Evolutionary conservation across 2,888 invertebrate genomes (phyloP).

Genomic region (Adelphocoris suturalis): DNA sequence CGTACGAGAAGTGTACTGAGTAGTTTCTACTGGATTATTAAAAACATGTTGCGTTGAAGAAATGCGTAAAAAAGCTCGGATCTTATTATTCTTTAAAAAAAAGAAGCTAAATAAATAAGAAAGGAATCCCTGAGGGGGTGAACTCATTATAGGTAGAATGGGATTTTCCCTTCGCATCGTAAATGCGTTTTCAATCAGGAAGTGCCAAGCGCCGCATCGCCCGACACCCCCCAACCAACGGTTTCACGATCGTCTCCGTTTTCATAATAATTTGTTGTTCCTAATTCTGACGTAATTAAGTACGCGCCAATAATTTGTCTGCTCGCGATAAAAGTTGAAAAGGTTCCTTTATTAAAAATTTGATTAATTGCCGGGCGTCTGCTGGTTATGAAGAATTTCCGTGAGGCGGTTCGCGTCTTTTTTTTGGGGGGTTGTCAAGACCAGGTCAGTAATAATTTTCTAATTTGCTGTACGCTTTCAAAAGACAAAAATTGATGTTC

Average conservation of each 20-base stretch:
- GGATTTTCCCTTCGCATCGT: background rate
- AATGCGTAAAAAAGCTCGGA: no score
- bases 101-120: background rate
- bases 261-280: constrained; percentile 23
- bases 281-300: constrained; percentile 33
- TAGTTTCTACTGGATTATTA: no score
- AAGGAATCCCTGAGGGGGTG: background rate
- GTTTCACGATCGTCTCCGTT: background rate
- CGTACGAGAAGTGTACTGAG: no score
- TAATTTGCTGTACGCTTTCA: background rate
- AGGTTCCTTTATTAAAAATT: constrained; percentile 49
- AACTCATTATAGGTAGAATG: background rate
- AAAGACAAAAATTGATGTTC: no score
- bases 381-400: constrained; percentile 19
- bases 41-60: no score
- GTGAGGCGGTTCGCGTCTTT: background rate
- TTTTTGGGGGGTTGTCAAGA: background rate
- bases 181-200: constrained; percentile 52
- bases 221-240: background rate
- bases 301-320: constrained; percentile 40
- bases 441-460: background rate
- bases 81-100: background rate
- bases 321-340: constrained; percentile 28
- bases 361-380: constrained; percentile 21
- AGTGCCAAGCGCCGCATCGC: constrained; percentile 40